Base-by-base conservation (phyloP, 2,113 vertebrate genomes). In the Leucoraja erinaceus region DNA sequence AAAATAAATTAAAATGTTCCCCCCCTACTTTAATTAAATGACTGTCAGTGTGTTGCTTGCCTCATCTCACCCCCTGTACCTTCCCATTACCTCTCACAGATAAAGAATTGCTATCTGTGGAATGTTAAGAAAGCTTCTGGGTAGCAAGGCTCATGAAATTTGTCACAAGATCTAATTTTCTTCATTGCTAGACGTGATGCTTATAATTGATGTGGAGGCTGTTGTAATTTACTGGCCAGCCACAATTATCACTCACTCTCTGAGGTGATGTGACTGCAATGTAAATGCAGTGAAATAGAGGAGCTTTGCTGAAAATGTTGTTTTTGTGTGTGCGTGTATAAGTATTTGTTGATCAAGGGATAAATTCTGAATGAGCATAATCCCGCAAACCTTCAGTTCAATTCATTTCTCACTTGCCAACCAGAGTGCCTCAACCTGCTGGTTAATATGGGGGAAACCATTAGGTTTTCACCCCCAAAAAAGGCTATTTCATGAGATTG, bases 21-120 rank as follows among this genome's bases (percentile, higher is more conserved):
- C 14, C 95, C 96, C 96, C 96, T 97, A 97, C 97, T 97, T 97
- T 99, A 98, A 98, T 98, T 98, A 98, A 98, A 98, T 98, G 98
- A 97, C 97, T 97, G 95, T 97, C 96, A 96, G 95, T 94, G 94
- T 95, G 94, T 95, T 94, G 94, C 96, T 94, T 90, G 95, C 97
- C 97, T 96, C 94, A 96, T 96, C 94, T 97, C 97, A 97, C 96
- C 96, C 96, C 97, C 96, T 96, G 94, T 96, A 96, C 96, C 95
- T 97, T 96, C 96, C 96, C 96, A 97, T 97, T 97, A 97, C 97
- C 96, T 96, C 95, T 96, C 96, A 95, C 96, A 96, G 96, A 97
- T 97, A 97, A 97, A 96, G 96, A 96, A 97, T 97, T 95, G 96
- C 97, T 97, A 97, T 97, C 97, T 97, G 96, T 96, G 96, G 96